These are phyloP conservation scores for Piscicola geometra DNA, from an alignment of 2,888 invertebrate genomes.

Conservation along the genomic window DNA sequence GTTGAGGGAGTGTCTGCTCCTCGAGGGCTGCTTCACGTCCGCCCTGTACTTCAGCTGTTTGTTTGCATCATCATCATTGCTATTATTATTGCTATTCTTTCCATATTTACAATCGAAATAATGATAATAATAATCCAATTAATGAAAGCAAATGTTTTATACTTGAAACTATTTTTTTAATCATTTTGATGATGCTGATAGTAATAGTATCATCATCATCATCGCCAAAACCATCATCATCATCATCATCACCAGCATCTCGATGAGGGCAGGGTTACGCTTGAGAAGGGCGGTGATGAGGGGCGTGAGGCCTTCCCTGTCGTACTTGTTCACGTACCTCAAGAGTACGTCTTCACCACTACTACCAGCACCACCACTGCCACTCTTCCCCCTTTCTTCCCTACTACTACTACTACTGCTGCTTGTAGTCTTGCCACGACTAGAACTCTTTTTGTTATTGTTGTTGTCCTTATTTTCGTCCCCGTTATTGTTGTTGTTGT, in stretches of 20 bases:
- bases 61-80: not conserved
- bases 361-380: no score
- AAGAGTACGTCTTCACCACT: not conserved
- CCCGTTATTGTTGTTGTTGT: not conserved
- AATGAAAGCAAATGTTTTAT: no score
- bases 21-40: conserved; percentile 26
- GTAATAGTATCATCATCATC: no score
- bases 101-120: not conserved
- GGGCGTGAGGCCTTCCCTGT: conserved; percentile 2
- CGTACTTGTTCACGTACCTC: not conserved
- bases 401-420: no score
- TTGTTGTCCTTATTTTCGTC: not conserved
- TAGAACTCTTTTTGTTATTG: not conserved
- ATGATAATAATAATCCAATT: conserved; percentile 7
- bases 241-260: not conserved
- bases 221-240: no score
- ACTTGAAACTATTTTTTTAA: not conserved
- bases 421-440: no score
- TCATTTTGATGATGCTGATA: no score
- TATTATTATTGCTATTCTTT: not conserved
- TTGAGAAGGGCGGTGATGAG: conserved; percentile 21
- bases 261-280: not conserved
- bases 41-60: conserved; percentile 34
- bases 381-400: no score
- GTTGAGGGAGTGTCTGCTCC: conserved; percentile 12